These are phyloP conservation scores for Imbricaverruca yamaguchii DNA, from an alignment of 2,888 invertebrate genomes.

Conservation along the genomic window DNA sequence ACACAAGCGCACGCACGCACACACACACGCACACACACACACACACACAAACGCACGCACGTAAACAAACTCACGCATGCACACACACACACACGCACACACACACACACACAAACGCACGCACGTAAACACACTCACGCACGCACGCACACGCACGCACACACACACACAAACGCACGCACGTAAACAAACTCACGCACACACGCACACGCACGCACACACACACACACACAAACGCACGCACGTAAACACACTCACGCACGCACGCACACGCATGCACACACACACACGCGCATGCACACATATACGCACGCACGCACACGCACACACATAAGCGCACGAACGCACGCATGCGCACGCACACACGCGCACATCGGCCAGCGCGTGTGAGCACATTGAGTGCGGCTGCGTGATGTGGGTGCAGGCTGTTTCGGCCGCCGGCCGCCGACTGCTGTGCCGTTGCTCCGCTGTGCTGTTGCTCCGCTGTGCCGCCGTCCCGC, in stretches of 20 bases:
- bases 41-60: neutral
- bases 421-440: too few relatives aligned
- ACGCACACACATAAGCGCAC: neutral
- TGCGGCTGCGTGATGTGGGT: too few relatives aligned
- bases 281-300: neutral
- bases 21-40: neutral
- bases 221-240: too few relatives aligned
- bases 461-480: too few relatives aligned
- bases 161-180: neutral
- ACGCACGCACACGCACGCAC: neutral
- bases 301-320: neutral
- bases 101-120: neutral
- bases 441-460: too few relatives aligned
- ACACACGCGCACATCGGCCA: too few relatives aligned
- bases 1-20: neutral
- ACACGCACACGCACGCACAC: too few relatives aligned
- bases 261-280: neutral
- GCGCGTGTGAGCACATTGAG: too few relatives aligned
- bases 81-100: neutral
- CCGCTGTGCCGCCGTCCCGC: too few relatives aligned
- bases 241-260: too few relatives aligned
- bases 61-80: too few relatives aligned
- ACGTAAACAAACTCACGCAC: too few relatives aligned
- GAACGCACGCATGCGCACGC: neutral
- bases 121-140: neutral